Percentiles rank a stretch among this genome's conserved stretches.
These are phyloP conservation scores for Euspilapteryx auroguttella DNA, from an alignment of 2,888 invertebrate species.

Conservation along the genomic window DNA sequence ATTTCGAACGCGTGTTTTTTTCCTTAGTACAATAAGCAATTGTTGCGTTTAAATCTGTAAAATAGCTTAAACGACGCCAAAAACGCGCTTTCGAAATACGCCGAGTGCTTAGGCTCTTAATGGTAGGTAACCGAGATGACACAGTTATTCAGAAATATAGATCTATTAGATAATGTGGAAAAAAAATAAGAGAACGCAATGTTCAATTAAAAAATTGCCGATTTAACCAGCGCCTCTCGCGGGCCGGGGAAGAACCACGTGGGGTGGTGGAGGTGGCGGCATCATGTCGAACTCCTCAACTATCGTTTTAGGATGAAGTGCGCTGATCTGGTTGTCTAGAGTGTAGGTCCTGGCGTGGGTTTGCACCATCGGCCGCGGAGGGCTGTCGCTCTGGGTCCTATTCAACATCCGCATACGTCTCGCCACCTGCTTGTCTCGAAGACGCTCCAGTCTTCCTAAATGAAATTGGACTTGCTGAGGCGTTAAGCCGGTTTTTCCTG, in stretches of 20 bases:
- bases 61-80: too few species aligned
- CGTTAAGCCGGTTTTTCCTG: slow-evolving; percentile 39
- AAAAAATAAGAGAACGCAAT: too few species aligned
- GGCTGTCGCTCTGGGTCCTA: slow-evolving; percentile 23
- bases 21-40: too few species aligned
- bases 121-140: too few species aligned
- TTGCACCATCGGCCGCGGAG: slow-evolving; percentile 30
- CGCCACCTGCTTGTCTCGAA: slow-evolving; percentile 42
- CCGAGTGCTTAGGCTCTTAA: too few species aligned
- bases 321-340: slow-evolving; percentile 52
- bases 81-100: too few species aligned
- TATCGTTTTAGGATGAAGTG: slow-evolving; percentile 60
- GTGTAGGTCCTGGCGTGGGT: slow-evolving; percentile 58
- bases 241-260: slow-evolving; percentile 10
- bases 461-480: slow-evolving; percentile 37
- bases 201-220: too few species aligned
- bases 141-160: too few species aligned
- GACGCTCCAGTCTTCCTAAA: slow-evolving; percentile 32
- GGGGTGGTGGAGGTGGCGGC: slow-evolving; percentile 22
- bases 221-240: neutral
- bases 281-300: slow-evolving; percentile 56
- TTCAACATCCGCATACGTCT: slow-evolving; percentile 24
- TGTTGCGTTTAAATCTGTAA: too few species aligned
- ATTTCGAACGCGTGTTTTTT: too few species aligned
- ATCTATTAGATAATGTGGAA: too few species aligned